Base-by-base conservation (phyloP, 2,888 invertebrate species). In the Tipula confusa region DNA sequence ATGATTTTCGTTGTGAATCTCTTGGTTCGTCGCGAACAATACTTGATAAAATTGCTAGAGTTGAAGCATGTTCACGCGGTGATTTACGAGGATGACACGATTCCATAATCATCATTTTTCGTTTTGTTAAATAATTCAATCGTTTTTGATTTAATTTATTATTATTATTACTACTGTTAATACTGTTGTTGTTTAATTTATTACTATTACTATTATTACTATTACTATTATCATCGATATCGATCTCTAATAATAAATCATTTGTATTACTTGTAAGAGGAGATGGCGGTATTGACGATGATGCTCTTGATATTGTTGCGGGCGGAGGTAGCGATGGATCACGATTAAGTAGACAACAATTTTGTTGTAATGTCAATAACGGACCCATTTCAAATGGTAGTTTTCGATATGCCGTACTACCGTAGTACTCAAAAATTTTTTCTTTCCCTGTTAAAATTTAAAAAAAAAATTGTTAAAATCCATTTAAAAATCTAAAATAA, bases 61-160 rank as follows among this genome's bases (percentile, higher is more conserved):
- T 97, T 0, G 96, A 96, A 0, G 96, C 96, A 87, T 97, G 96
- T 88, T 96, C 96, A 28, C 97, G 91, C 0, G 97, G 97, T 0
- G 96, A 96, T 87, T 96, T 96, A 64, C 97, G 90, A 0, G 96
- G 95, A 84, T 93, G 84, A 79, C 84, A 93, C 33, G 90, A 90
- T 82, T 92, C 92, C 4, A 89, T 85, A 0, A 90, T 89, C 29
- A 89, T 84, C 1, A 90, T 83, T 82, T 87, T 87, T 6, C 85
- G 82, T 5, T 88, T 83, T 36, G 31, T 86, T 87, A 38, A 88
- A 87, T 84, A 88, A 48, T 24, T 36, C n/a, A 38, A 33, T 82
- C 38, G 18, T n/a, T 82, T 82, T 24, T 83, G 28, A 28, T 28
- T 43, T 29, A 24, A 48, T 36, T 24, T 29, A 79, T 79, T 79